Evolutionary conservation across 2,113 vertebrate species (phyloP).

Genomic region (Callionymus lyra): DNA sequence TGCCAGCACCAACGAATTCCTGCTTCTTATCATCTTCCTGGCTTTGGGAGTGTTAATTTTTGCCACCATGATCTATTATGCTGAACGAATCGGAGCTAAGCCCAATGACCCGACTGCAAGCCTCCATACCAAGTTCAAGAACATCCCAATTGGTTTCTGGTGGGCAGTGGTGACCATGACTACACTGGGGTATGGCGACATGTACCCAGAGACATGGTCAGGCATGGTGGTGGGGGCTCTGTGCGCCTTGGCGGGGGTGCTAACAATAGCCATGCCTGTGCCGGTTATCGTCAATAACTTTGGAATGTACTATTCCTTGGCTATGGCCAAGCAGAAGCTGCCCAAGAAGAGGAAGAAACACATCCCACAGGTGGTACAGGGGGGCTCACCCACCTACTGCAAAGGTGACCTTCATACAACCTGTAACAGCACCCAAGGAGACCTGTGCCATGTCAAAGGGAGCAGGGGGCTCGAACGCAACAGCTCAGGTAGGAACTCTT

Average conservation of each 20-base stretch:
- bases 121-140: constrained; percentile 91
- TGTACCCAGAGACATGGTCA: constrained; percentile 97
- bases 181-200: constrained; percentile 92
- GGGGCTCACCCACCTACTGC: constrained; percentile 83
- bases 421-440: constrained; percentile 88
- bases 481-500: constrained; percentile 84
- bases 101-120: constrained; percentile 87
- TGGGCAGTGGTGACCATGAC: constrained; percentile 99
- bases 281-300: constrained; percentile 99
- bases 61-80: constrained; percentile 99
- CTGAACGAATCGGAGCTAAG: constrained; percentile 87
- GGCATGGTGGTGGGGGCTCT: constrained; percentile 95
- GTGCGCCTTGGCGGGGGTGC: constrained; percentile 86
- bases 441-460: constrained; percentile 80
- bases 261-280: constrained; percentile 97
- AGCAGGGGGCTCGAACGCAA: constrained; percentile 80
- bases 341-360: constrained; percentile 96
- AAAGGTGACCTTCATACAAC: constrained; percentile 84
- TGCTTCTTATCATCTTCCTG: constrained; percentile 96
- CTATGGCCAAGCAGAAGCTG: constrained; percentile 98
- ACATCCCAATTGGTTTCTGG: constrained; percentile 98
- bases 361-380: constrained; percentile 83
- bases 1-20: constrained; percentile 93
- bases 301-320: constrained; percentile 98
- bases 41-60: constrained; percentile 94